These are phyloP conservation scores for Trilocha varians DNA, from an alignment of 2,888 invertebrate genomes.

Conservation along the genomic window DNA sequence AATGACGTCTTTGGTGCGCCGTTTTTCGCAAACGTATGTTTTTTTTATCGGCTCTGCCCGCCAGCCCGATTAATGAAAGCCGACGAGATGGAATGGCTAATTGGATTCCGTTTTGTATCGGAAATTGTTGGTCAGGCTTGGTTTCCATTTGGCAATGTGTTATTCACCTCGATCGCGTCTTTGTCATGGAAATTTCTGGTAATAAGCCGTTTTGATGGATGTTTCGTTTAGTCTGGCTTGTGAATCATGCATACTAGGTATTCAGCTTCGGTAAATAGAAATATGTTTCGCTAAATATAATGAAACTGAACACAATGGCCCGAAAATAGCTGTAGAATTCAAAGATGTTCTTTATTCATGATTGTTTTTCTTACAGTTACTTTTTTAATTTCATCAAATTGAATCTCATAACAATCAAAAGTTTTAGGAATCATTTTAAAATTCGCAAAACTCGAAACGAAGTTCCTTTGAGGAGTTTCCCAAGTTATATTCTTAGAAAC, in stretches of 20 bases:
- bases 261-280: no score
- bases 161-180: slow-evolving; percentile 36
- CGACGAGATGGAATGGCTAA: slow-evolving; percentile 52
- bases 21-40: slow-evolving; percentile 31
- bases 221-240: neutral
- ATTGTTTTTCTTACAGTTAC: neutral
- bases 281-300: no score
- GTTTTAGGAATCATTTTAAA: neutral
- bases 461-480: slow-evolving; percentile 14
- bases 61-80: slow-evolving; percentile 50
- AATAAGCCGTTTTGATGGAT: neutral
- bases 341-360: no score
- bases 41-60: slow-evolving; percentile 39
- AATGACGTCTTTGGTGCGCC: slow-evolving; percentile 42
- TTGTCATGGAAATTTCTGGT: slow-evolving; percentile 29
- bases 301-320: no score
- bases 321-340: no score
- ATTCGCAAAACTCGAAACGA: neutral
- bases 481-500: slow-evolving; percentile 17
- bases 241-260: no score
- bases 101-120: slow-evolving; percentile 63
- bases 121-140: slow-evolving; percentile 36
- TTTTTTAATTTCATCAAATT: neutral
- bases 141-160: slow-evolving; percentile 33
- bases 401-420: neutral